phyloP scores from a whole-genome alignment of 2,888 invertebrate genomes.

The Amphimallon solstitiale region DNA sequence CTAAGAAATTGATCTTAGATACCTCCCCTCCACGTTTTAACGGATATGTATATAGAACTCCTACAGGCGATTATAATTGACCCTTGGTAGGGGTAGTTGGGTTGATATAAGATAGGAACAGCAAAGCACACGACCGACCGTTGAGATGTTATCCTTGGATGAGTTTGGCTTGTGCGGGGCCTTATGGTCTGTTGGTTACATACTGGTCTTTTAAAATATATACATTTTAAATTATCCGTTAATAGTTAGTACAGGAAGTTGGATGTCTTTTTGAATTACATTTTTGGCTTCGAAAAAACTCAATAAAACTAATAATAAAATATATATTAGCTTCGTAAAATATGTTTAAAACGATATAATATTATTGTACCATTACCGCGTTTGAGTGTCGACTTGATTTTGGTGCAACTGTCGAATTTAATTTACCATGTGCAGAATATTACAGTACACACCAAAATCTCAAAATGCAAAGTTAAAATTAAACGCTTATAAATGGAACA shows the following conservation, averaged over 20 bases:
- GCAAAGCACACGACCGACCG: slow-evolving; percentile 62
- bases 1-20: slow-evolving; percentile 35
- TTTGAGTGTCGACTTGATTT: too few relatives aligned
- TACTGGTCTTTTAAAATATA: slow-evolving; percentile 41
- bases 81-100: slow-evolving; percentile 24
- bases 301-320: too few relatives aligned
- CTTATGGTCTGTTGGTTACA: slow-evolving; percentile 56
- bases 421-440: too few relatives aligned
- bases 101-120: slow-evolving; percentile 35
- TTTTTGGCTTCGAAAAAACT: neutral
- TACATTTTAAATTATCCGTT: slow-evolving; percentile 1
- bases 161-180: slow-evolving; percentile 54
- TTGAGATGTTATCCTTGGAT: slow-evolving; percentile 61
- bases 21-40: slow-evolving; percentile 54
- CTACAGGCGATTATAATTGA: slow-evolving; percentile 9
- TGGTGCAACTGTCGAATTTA: too few relatives aligned
- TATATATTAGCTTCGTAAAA: too few relatives aligned
- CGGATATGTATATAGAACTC: slow-evolving; percentile 11
- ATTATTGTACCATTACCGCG: too few relatives aligned
- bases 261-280: neutral
- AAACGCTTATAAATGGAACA: too few relatives aligned
- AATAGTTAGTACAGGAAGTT: neutral
- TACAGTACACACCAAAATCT: too few relatives aligned
- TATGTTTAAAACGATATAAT: too few relatives aligned
- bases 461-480: too few relatives aligned